These are phyloP conservation scores for Pterocles gutturalis DNA, from an alignment of 2,113 vertebrate genomes.

Conservation along the genomic window DNA sequence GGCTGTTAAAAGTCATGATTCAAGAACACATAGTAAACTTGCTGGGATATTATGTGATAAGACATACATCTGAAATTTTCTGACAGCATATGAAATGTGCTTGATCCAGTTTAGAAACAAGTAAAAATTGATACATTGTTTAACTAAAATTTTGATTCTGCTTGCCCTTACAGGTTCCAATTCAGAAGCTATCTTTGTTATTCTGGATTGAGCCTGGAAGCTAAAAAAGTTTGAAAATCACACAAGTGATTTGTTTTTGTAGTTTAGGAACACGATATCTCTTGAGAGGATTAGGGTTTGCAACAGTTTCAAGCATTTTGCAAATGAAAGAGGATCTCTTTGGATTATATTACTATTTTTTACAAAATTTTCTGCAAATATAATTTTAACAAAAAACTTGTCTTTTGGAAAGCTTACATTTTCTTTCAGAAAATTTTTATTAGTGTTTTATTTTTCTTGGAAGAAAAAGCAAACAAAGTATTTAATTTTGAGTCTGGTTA, in stretches of 20 bases:
- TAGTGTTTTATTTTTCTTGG: not conserved
- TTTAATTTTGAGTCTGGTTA: not conserved
- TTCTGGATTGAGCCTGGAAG: not conserved
- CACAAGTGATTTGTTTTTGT: not conserved
- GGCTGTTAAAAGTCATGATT: not conserved
- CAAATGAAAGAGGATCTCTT: slow-evolving; percentile 27
- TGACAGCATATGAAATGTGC: not conserved
- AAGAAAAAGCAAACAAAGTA: not conserved
- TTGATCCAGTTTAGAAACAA: not conserved
- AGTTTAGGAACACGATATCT: slow-evolving; percentile 1
- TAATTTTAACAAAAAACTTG: not conserved
- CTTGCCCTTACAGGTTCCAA: not conserved
- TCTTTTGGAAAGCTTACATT: not conserved
- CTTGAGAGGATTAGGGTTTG: slow-evolving; percentile 28
- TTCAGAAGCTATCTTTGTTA: not conserved
- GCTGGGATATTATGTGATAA: not conserved
- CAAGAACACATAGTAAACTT: not conserved
- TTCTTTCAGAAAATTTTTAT: not conserved
- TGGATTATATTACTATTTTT: not conserved
- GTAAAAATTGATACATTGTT: not conserved
- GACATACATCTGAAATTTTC: not conserved
- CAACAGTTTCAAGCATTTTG: not conserved
- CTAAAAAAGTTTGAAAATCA: not conserved
- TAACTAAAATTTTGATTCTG: not conserved
- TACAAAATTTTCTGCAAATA: not conserved